Base-by-base conservation (phyloP, 2,113 vertebrate species). In the Dicentrarchus labrax region DNA sequence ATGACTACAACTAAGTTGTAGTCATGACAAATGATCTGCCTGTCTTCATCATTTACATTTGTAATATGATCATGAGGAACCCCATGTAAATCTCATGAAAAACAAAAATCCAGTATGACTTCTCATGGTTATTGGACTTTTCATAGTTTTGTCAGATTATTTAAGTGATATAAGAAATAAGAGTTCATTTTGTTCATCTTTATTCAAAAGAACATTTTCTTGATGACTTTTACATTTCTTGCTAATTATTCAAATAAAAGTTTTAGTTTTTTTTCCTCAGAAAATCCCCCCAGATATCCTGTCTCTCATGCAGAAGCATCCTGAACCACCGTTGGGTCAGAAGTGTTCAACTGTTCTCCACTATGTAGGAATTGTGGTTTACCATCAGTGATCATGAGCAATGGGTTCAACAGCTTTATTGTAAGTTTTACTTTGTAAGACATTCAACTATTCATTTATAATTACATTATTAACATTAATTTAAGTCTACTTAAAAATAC, bases 41-140 rank as follows among this genome's bases (percentile, higher is more conserved):
- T 7, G 24, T 54, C 53, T 56, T 65, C 61, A 66, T 39, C 6
- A 84, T 88, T 92, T 91, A 79, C 84, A 90, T 89, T 39, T 71
- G 77, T 67, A 77, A 84, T 0, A 30, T 4, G 56, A 83, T 54
- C 79, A 22, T 10, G 13, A 65, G 7, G 15, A 53, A 15, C 19
- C n/a, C 5, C 48, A 74, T 69, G 51, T 2, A 82, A 76, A 83
- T 76, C 41, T 56, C 2, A 6, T 21, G 21, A 30, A 75, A 48
- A 69, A 45, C 36, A 0, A 19, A 71, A 7, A 13, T 2, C 17
- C 13, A 67, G 22, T 10, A 8, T 4, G 6, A 4, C 2, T 16
- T 54, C 38, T 9, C 36, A 9, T 24, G 36, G 5, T 72, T 56
- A 47, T 9, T 48, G 69, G 13, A 43, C 2, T 30, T 76, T 43